These are phyloP conservation scores for Engraulis encrasicolus DNA, from an alignment of 2,113 vertebrate genomes.

Conservation along the genomic window DNA sequence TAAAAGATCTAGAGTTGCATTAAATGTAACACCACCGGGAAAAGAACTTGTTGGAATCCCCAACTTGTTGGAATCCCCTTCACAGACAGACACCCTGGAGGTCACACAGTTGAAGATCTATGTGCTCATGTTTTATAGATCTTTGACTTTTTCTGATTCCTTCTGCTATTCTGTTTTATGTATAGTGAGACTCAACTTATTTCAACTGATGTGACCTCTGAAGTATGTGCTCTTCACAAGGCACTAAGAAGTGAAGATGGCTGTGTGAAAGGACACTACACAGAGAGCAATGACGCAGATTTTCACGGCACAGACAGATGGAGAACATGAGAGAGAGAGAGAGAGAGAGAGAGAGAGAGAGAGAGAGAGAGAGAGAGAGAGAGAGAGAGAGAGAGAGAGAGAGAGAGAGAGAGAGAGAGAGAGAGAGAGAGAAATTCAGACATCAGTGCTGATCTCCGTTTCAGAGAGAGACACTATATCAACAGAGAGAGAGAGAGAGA, in stretches of 20 bases:
- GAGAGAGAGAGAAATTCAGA: not conserved
- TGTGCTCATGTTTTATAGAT: not conserved
- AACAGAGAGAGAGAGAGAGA: not conserved
- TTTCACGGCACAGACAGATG: not conserved
- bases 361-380: not conserved
- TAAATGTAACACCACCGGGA: too few relatives aligned
- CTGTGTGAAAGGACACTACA: too few relatives aligned
- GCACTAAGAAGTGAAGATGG: not conserved
- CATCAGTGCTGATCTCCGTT: not conserved
- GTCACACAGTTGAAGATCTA: too few relatives aligned
- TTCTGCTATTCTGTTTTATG: not conserved
- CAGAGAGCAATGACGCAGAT: not conserved
- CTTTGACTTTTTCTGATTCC: not conserved
- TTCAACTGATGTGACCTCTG: not conserved
- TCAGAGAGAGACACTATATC: not conserved
- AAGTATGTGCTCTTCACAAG: not conserved
- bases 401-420: not conserved
- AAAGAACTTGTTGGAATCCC: too few relatives aligned
- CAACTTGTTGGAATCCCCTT: too few relatives aligned
- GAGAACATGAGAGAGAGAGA: too few relatives aligned
- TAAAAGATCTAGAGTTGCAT: too few relatives aligned
- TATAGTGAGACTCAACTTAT: not conserved
- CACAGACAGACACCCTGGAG: too few relatives aligned
- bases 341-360: too few relatives aligned
- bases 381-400: slow-evolving; percentile 13